Percentiles rank a stretch among this genome's conserved stretches.
Conservation (phyloP, 2,888 invertebrate species). For the Leptinotarsa juncta region DNA sequence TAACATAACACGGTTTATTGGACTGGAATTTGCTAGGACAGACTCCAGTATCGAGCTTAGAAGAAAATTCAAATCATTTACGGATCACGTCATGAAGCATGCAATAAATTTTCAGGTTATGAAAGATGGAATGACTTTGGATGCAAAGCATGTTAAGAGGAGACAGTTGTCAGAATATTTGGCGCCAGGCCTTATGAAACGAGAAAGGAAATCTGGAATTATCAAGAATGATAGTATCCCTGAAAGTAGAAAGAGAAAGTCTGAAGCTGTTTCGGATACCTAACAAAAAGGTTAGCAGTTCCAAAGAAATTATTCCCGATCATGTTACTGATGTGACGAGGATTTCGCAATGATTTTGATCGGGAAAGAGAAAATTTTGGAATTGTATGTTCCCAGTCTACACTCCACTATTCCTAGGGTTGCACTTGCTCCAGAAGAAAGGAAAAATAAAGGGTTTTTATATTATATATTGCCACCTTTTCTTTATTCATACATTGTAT, state of each 20-base stretch:
- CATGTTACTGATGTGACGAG: slow-evolving; percentile 36
- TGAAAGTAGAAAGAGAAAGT: slow-evolving; percentile 55
- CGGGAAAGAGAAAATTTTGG: no score
- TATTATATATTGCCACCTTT: no score
- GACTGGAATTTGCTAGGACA: slow-evolving; percentile 90
- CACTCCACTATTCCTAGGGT: no score
- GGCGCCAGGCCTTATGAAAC: slow-evolving; percentile 75
- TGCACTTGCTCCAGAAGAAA: no score
- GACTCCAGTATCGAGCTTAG: slow-evolving; percentile 93
- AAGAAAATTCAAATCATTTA: slow-evolving; percentile 90
- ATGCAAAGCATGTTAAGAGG: slow-evolving; percentile 89
- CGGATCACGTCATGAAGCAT: slow-evolving; percentile 84
- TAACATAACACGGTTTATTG: slow-evolving; percentile 92
- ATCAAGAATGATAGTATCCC: slow-evolving; percentile 46
- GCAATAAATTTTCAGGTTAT: slow-evolving; percentile 78
- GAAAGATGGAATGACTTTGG: slow-evolving; percentile 81
- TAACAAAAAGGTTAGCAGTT: slow-evolving; percentile 57
- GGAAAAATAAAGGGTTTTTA: no score
- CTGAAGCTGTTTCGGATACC: slow-evolving; percentile 46
- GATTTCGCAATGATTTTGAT: no score
- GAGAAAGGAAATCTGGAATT: slow-evolving; percentile 75
- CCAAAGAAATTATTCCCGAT: slow-evolving; percentile 56
- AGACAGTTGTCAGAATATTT: slow-evolving; percentile 81
- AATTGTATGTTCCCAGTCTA: no score
- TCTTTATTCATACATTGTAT: no score